Percentiles rank a stretch among this genome's conserved stretches.
Evolutionary conservation across 2,113 vertebrate genomes (phyloP).

Genomic region (Arenaria interpres): DNA sequence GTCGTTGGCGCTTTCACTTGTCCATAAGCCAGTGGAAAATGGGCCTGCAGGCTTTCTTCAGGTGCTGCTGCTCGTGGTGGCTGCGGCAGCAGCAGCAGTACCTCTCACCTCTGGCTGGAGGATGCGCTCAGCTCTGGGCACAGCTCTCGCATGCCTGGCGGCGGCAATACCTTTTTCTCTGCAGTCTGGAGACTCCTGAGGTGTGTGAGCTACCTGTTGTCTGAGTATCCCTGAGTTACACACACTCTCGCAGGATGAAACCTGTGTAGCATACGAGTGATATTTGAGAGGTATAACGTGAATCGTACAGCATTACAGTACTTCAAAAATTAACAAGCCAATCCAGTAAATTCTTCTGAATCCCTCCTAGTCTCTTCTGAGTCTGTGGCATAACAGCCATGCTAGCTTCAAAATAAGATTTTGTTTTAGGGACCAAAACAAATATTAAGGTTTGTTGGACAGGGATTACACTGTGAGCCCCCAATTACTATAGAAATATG

Average conservation of each 20-base stretch:
- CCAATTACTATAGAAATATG: background rate
- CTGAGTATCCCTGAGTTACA: background rate
- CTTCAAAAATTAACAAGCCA: background rate
- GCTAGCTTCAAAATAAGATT: background rate
- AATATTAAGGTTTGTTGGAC: background rate
- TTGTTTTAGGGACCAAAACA: background rate
- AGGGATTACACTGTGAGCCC: background rate
- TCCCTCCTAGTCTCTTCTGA: background rate
- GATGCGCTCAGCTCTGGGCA: background rate
- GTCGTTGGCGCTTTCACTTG: background rate
- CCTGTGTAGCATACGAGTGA: background rate
- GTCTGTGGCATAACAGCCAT: background rate
- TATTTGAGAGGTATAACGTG: background rate
- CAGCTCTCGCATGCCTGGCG: accelerated
- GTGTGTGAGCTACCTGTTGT: background rate
- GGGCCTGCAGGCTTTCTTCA: background rate
- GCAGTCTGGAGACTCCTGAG: background rate
- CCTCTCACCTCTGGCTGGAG: background rate
- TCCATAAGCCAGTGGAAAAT: background rate
- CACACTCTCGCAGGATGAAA: background rate
- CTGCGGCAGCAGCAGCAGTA: background rate
- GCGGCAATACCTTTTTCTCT: background rate
- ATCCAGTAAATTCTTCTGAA: background rate
- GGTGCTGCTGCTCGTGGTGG: background rate
- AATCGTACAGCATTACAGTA: background rate